Evolutionary conservation across 1,140 invertebrate species (phyloP).

Genomic region (Teleogryllus occipitalis): DNA sequence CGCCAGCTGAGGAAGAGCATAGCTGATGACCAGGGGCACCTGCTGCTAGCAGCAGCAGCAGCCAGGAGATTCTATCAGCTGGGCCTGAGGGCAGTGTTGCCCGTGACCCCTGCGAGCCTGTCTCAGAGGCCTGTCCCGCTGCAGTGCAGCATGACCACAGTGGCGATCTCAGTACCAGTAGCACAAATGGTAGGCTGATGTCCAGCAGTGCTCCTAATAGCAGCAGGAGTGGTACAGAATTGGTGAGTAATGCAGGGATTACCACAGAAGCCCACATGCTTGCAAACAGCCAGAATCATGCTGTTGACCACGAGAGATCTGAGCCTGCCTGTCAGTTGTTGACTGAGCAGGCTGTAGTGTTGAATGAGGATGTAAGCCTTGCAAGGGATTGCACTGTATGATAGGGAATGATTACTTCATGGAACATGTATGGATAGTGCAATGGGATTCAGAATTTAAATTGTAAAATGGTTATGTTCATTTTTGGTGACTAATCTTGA

Average conservation of each 20-base stretch:
- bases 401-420: background rate
- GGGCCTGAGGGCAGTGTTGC: background rate
- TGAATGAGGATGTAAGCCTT: background rate
- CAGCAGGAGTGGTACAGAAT: too few species aligned
- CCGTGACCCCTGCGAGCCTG: background rate
- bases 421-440: background rate
- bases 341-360: too few species aligned
- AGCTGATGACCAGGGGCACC: conserved; percentile 21
- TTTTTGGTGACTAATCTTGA: background rate
- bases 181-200: background rate
- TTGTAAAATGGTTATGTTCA: background rate
- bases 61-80: conserved; percentile 19
- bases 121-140: background rate
- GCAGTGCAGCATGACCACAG: background rate
- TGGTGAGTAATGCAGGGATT: background rate
- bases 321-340: background rate
- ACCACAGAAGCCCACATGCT: background rate
- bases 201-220: background rate
- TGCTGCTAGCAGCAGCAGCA: conserved; percentile 17
- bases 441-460: background rate
- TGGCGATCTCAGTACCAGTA: background rate
- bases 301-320: background rate
- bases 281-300: background rate
- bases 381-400: background rate
- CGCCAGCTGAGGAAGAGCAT: conserved; percentile 17